phyloP scores from a whole-genome alignment of 2,113 vertebrate species.

The Dicaeum eximium region DNA sequence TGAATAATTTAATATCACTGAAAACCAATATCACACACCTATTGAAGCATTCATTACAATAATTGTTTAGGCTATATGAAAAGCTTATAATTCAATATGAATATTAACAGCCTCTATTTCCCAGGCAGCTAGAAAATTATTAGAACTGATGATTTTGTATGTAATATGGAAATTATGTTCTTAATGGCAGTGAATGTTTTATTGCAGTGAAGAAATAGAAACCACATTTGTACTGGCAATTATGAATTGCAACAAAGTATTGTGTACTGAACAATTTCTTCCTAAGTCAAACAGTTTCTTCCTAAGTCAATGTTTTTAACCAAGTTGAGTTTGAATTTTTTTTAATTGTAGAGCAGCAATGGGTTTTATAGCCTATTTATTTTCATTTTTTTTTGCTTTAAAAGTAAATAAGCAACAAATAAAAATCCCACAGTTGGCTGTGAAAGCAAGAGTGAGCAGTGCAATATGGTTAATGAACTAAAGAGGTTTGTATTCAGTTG shows the following conservation, averaged over 20 bases:
- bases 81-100: background rate
- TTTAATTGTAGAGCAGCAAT: background rate
- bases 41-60: slow-evolving; percentile 31
- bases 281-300: background rate
- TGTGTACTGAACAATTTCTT: background rate
- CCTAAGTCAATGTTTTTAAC: background rate
- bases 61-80: background rate
- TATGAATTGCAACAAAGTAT: background rate
- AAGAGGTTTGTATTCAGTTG: background rate
- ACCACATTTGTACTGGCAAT: background rate
- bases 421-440: background rate
- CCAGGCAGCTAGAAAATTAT: background rate
- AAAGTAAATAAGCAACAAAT: background rate
- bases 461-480: background rate
- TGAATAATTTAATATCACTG: slow-evolving; percentile 38
- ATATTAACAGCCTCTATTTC: background rate
- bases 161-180: background rate
- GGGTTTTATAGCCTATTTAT: background rate
- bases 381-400: background rate
- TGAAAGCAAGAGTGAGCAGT: background rate
- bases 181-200: background rate
- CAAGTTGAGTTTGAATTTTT: background rate
- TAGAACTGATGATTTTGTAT: background rate
- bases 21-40: slow-evolving; percentile 5
- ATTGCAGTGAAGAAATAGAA: background rate